Percentiles rank a stretch among this genome's conserved stretches.
Evolutionary conservation across 2,888 invertebrate species (phyloP).

Genomic region (Eucriotettix oculatus): DNA sequence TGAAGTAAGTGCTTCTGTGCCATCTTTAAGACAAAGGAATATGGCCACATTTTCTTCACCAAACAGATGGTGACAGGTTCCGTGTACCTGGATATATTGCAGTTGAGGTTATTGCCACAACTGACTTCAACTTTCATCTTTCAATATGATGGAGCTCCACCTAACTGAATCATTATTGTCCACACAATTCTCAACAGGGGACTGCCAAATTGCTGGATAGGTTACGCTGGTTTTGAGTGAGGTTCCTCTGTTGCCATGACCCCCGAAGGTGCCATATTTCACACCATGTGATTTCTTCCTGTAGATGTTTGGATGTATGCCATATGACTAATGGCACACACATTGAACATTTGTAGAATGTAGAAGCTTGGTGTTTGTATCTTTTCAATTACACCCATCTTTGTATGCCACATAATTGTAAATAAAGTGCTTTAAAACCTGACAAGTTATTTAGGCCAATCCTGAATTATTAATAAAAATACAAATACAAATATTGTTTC

Average conservation of each 20-base stretch:
- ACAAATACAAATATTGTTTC: too few relatives aligned
- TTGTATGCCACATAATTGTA: too few relatives aligned
- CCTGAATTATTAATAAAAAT: too few relatives aligned
- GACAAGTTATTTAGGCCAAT: too few relatives aligned
- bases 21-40: not conserved
- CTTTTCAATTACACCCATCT: too few relatives aligned
- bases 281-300: not conserved
- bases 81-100: not conserved
- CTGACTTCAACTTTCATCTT: not conserved
- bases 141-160: not conserved
- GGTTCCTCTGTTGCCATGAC: not conserved
- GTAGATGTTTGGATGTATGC: not conserved
- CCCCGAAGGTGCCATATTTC: not conserved
- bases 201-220: not conserved
- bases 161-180: not conserved
- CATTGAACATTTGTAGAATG: too few relatives aligned
- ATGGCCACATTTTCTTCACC: not conserved
- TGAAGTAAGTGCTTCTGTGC: not conserved
- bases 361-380: too few relatives aligned
- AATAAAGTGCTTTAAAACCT: too few relatives aligned
- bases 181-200: not conserved
- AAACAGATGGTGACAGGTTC: not conserved
- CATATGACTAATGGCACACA: too few relatives aligned
- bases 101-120: not conserved
- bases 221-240: not conserved